Base-by-base conservation (phyloP, 2,797 vertebrate species). In the Sebastes oblongus region DNA sequence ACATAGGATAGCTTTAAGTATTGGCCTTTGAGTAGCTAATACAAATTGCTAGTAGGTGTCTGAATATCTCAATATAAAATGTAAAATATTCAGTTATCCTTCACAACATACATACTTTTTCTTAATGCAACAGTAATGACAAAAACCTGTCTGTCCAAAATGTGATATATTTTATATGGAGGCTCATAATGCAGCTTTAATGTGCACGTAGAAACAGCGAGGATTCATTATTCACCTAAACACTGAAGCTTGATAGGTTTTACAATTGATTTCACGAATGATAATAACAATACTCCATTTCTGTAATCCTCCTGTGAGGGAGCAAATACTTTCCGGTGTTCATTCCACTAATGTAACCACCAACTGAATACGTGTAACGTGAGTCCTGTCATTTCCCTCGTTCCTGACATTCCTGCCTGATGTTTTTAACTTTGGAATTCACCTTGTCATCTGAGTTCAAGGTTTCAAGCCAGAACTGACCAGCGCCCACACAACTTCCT, bases 331-430 rank as follows among this genome's bases (percentile, higher is more conserved):
- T 54, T 8, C 8, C 66, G 22, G 32, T 52, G 54, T 65, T 75
- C 71, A 75, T 42, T 72, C 71, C 66, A 20, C 68, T 32, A 36
- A 52, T 64, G 27, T 72, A 77, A 64, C 66, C 46, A 3, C 58
- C 25, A 46, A 46, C 24, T 70, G 56, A 78, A 80, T 65, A 75
- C 2, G 8, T 66, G 83, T 79, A 83, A 88, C 6, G 42, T 75
- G 85, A 91, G 71, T 90, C 88, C 74, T 83, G 67, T 71, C 77
- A 69, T 81, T 84, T 81, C 46, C 27, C 59, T 83, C 87, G 70
- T 93, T 91, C 85, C 76, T 88, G 29, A 75, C 81, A 88, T 92
- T 91, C 87, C 84, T 82, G 71, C 29, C 58, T 39, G 55, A 80
- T 74, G 82, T 87, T 87, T 86, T 82, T 59, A 85, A 76, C 86